These are phyloP conservation scores for Yoshiicerus persimilis DNA, from an alignment of 1,140 invertebrate species.

Conservation along the genomic window DNA sequence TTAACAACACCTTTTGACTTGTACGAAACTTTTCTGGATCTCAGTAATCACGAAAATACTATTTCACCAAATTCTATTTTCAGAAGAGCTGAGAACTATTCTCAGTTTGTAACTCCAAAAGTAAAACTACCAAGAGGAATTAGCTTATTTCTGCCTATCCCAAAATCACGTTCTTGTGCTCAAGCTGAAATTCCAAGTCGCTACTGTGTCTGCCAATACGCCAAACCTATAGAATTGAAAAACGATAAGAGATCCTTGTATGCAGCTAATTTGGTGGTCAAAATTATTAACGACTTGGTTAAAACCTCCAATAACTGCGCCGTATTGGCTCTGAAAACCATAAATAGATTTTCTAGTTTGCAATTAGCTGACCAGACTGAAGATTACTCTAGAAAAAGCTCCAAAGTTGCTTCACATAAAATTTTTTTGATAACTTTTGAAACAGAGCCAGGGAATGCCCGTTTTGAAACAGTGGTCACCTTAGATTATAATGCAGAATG, in stretches of 20 bases:
- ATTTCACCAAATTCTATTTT: background rate
- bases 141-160: background rate
- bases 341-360: background rate
- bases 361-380: background rate
- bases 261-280: background rate
- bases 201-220: background rate
- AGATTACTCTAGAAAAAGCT: too few species aligned
- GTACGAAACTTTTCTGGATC: constrained; percentile 35
- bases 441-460: too few species aligned
- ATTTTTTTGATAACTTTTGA: too few species aligned
- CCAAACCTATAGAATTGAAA: background rate
- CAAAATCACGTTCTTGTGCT: background rate
- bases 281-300: background rate
- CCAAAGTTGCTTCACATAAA: too few species aligned
- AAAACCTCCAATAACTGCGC: background rate
- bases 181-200: background rate
- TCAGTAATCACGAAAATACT: background rate
- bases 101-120: background rate
- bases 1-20: constrained; percentile 40
- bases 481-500: too few species aligned
- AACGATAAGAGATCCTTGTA: background rate
- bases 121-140: background rate
- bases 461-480: too few species aligned
- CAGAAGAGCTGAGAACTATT: background rate
- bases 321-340: background rate